A percentile compares a stretch with the other conserved stretches of the same genome.
Evolutionary conservation across 2,797 vertebrate species (phyloP).

Genomic region (Sylvia borin): DNA sequence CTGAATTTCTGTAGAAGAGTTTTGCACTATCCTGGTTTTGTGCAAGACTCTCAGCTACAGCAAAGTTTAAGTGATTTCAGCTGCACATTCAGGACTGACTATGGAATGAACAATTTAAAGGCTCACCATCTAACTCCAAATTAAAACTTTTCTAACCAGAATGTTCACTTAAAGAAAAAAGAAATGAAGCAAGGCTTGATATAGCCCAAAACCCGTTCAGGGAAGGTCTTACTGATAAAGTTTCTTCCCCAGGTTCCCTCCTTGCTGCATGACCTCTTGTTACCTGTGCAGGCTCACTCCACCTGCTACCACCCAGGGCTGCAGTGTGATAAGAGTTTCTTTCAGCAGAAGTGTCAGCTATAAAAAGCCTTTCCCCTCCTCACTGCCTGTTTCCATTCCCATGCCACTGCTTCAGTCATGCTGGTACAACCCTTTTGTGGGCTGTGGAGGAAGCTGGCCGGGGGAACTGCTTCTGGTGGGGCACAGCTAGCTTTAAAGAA

Average conservation of each 20-base stretch:
- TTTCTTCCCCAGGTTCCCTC: background rate
- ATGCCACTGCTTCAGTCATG: background rate
- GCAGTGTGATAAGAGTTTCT: background rate
- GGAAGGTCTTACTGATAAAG: background rate
- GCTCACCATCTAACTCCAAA: background rate
- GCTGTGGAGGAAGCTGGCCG: background rate
- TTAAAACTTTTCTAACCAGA: background rate
- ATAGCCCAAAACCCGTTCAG: background rate
- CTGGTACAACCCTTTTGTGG: background rate
- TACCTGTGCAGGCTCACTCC: slow-evolving; percentile 48
- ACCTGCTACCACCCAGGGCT: slow-evolving; percentile 48
- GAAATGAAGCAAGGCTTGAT: background rate
- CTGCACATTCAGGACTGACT: background rate
- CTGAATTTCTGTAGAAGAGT: background rate
- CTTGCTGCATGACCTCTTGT: background rate
- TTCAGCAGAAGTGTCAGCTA: slow-evolving; percentile 60
- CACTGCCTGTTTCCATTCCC: slow-evolving; percentile 2
- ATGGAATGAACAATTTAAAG: background rate
- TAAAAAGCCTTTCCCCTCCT: slow-evolving; percentile 64
- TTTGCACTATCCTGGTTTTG: background rate
- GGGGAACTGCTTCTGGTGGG: background rate
- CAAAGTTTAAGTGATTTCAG: background rate
- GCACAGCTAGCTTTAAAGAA: background rate
- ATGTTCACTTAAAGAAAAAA: background rate
- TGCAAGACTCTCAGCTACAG: background rate